These are phyloP conservation scores for Forficula auricularia DNA, from an alignment of 1,140 invertebrate species.

Conservation along the genomic window DNA sequence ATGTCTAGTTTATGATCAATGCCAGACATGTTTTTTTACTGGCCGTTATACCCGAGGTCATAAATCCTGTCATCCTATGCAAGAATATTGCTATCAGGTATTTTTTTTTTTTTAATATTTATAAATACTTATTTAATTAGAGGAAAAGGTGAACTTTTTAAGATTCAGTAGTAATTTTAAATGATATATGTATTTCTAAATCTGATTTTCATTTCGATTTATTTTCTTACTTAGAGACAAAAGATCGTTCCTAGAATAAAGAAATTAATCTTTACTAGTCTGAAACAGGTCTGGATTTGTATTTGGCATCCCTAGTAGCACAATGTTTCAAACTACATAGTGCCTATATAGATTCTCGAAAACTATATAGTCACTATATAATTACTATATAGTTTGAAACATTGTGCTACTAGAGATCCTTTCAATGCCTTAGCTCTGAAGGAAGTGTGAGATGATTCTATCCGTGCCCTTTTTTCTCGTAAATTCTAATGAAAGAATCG, in stretches of 20 bases:
- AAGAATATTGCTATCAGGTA: constrained; percentile 55
- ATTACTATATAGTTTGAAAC: too few relatives aligned
- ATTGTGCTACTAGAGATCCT: too few relatives aligned
- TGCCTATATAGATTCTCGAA: too few relatives aligned
- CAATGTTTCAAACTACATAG: too few relatives aligned
- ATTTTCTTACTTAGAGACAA: constrained; percentile 3
- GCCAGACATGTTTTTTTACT: constrained; percentile 62
- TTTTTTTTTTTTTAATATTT: constrained; percentile 3
- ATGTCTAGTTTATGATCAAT: constrained; percentile 60
- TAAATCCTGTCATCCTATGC: constrained; percentile 57
- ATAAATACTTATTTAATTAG: background rate
- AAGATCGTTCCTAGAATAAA: background rate
- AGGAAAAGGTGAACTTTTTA: background rate
- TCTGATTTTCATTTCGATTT: background rate
- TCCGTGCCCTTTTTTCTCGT: too few relatives aligned
- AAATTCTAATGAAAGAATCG: too few relatives aligned
- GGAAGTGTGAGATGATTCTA: too few relatives aligned
- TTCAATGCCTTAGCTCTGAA: too few relatives aligned
- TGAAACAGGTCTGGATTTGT: too few relatives aligned
- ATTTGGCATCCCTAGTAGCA: too few relatives aligned
- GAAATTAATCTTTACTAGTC: too few relatives aligned
- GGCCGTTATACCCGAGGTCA: constrained; percentile 50
- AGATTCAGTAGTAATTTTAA: background rate
- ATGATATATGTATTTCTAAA: background rate
- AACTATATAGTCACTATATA: too few relatives aligned